Evolutionary conservation across 92 coral and sea anemone genomes (phyloP).

Genomic region (Metridium senile): DNA sequence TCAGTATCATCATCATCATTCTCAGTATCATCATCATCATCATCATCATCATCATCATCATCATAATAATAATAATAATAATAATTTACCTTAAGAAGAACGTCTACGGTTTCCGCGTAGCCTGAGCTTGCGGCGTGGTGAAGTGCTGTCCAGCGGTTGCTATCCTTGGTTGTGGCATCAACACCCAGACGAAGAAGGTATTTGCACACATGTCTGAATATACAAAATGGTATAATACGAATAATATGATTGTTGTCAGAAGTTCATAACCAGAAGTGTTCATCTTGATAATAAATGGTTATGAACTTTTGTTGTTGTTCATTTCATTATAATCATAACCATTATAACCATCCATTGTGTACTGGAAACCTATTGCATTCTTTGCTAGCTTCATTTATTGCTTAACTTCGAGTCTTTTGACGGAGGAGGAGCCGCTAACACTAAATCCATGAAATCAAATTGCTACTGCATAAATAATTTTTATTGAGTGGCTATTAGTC

Average conservation of each 20-base stretch:
- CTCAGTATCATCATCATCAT: no score
- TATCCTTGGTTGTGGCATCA: slow-evolving; percentile 59
- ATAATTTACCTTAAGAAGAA: slow-evolving; percentile 22
- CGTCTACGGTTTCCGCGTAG: slow-evolving; percentile 37
- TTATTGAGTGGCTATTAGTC: no score
- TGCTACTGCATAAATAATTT: no score
- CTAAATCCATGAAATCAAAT: no score
- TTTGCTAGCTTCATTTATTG: neutral
- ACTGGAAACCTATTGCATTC: neutral
- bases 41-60: no score
- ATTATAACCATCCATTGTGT: neutral
- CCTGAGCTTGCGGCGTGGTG: slow-evolving; percentile 77
- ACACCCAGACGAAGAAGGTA: slow-evolving; percentile 61
- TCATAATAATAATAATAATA: no score
- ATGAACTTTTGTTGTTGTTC: neutral
- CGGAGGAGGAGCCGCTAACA: no score
- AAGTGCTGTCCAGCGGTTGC: slow-evolving; percentile 72
- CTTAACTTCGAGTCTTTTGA: no score
- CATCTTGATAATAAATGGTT: neutral
- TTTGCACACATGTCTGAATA: slow-evolving; percentile 55
- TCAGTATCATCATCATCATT: no score
- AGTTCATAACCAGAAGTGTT: neutral
- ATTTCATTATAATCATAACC: neutral
- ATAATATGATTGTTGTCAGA: neutral
- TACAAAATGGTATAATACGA: neutral